These are phyloP conservation scores for Dasyornis broadbenti DNA, from an alignment of 2,113 vertebrate genomes.

Conservation along the genomic window DNA sequence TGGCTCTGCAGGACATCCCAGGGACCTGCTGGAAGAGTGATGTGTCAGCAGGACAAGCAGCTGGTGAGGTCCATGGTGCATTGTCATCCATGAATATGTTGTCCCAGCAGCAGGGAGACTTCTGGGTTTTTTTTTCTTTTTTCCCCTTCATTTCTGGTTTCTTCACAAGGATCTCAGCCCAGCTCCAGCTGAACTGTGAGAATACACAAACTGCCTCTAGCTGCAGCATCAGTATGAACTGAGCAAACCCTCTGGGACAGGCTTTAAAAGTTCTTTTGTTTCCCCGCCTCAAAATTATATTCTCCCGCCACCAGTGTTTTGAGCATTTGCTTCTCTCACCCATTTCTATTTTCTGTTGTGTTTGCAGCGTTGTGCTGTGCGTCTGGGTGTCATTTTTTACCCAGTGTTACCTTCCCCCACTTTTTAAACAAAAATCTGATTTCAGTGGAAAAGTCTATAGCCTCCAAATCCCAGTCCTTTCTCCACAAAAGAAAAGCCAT, in stretches of 20 bases:
- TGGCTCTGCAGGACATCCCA: background rate
- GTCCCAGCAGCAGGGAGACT: background rate
- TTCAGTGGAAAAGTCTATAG: background rate
- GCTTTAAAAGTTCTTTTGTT: background rate
- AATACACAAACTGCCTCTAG: background rate
- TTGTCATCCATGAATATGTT: background rate
- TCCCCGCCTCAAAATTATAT: background rate
- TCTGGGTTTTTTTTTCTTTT: too few relatives aligned
- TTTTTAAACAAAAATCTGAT: background rate
- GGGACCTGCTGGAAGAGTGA: background rate
- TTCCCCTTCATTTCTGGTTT: too few relatives aligned
- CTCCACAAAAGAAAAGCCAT: background rate
- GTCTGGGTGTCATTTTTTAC: background rate
- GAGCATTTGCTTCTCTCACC: background rate
- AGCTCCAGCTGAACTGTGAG: background rate
- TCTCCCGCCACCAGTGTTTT: background rate
- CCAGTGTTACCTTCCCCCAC: rapidly evolving
- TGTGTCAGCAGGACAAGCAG: background rate
- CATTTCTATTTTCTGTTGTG: background rate
- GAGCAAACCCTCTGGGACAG: background rate
- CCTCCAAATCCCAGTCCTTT: background rate
- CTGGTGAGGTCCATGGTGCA: background rate
- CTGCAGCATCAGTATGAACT: background rate
- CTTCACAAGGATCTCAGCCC: background rate
- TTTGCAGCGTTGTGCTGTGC: background rate